phyloP scores from a whole-genome alignment of 2,797 vertebrate genomes.

The Poecilia gillii region DNA sequence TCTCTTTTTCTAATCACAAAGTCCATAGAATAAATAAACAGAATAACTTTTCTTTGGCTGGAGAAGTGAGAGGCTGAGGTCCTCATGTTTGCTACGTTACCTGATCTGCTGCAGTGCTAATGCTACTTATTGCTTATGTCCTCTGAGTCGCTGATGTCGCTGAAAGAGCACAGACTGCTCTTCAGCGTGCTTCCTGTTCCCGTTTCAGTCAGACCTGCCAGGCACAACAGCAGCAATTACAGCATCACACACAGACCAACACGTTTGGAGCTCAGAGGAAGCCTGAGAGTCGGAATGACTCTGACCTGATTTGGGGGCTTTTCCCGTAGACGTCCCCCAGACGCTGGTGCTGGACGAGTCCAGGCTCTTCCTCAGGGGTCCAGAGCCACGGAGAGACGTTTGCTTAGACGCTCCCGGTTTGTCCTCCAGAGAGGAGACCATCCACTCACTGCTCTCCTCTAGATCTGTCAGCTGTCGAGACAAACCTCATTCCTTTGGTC shows the following conservation, averaged over 20 bases:
- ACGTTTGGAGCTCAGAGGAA: not conserved
- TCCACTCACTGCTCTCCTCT: slow-evolving; percentile 83
- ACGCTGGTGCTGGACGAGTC: slow-evolving; percentile 83
- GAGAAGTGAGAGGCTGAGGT: slow-evolving; percentile 27
- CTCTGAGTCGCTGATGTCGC: slow-evolving; percentile 90
- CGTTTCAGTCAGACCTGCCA: slow-evolving; percentile 82
- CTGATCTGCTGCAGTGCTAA: slow-evolving; percentile 24
- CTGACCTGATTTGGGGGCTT: slow-evolving; percentile 76
- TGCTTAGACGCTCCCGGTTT: slow-evolving; percentile 68
- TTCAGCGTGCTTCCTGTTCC: slow-evolving; percentile 88
- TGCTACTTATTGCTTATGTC: slow-evolving; percentile 69
- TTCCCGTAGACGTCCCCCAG: slow-evolving; percentile 81
- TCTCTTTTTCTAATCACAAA: not conserved
- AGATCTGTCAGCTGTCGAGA: slow-evolving; percentile 80
- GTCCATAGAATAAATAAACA: not conserved
- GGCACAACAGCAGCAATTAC: not conserved
- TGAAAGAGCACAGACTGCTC: slow-evolving; percentile 88
- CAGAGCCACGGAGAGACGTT: slow-evolving; percentile 54
- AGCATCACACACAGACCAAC: not conserved
- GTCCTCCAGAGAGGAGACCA: slow-evolving; percentile 88
- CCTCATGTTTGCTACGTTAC: slow-evolving; percentile 32
- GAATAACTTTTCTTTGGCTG: slow-evolving; percentile 25
- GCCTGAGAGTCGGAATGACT: not conserved
- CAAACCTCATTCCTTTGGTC: not conserved
- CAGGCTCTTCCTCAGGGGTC: slow-evolving; percentile 74